Conservation (phyloP, 1,140 invertebrate genomes). For the Maniola jurtina region DNA sequence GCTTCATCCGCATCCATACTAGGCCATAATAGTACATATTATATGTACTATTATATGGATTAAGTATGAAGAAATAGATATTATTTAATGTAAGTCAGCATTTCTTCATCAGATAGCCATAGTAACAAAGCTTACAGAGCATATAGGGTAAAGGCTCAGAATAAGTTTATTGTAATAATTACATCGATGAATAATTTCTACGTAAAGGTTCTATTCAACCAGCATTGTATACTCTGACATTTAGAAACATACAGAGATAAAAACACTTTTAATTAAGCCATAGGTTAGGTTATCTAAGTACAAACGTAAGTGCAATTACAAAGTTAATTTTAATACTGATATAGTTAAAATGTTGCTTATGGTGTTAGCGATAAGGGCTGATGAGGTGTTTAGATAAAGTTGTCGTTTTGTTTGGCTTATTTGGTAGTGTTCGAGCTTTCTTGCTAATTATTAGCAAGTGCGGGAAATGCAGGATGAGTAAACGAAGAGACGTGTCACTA, state of each 20-base stretch:
- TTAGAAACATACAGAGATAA: slow-evolving; percentile 25
- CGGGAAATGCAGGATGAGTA: slow-evolving; percentile 26
- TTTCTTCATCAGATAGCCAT: too few relatives aligned
- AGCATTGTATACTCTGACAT: slow-evolving; percentile 21
- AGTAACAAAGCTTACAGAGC: too few relatives aligned
- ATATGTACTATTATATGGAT: too few relatives aligned
- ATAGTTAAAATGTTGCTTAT: slow-evolving; percentile 17
- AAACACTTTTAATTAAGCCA: slow-evolving; percentile 29
- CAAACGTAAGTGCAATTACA: slow-evolving; percentile 16
- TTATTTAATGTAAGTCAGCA: too few relatives aligned
- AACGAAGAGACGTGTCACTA: slow-evolving; percentile 11
- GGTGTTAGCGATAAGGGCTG: slow-evolving; percentile 1
- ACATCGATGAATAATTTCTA: not conserved
- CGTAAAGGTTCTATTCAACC: slow-evolving; percentile 10
- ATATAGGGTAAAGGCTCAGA: too few relatives aligned
- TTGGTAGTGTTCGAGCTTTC: slow-evolving; percentile 39
- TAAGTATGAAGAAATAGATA: too few relatives aligned
- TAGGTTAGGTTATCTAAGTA: slow-evolving; percentile 17
- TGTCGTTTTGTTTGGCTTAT: slow-evolving; percentile 35
- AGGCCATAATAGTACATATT: too few relatives aligned
- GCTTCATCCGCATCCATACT: too few relatives aligned
- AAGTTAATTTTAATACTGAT: not conserved
- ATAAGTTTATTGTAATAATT: too few relatives aligned
- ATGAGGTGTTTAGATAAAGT: slow-evolving; percentile 14
- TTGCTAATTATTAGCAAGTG: slow-evolving; percentile 42